These are phyloP conservation scores for Aegotheles bennettii DNA, from an alignment of 2,113 vertebrate species.

Conservation along the genomic window DNA sequence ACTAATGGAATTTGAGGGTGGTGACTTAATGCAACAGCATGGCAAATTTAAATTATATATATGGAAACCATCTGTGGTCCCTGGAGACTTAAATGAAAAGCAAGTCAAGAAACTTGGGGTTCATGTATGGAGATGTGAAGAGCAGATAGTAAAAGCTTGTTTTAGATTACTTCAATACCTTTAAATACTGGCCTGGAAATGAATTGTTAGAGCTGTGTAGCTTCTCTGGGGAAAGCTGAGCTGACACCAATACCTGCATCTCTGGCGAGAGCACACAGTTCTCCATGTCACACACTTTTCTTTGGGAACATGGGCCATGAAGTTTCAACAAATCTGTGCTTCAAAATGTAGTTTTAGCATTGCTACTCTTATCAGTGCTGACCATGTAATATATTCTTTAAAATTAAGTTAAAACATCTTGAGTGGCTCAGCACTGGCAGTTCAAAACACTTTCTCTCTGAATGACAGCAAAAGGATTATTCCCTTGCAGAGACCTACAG, in stretches of 20 bases:
- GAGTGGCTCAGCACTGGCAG: not conserved
- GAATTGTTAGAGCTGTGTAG: not conserved
- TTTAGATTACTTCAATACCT: not conserved
- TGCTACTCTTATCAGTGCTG: not conserved
- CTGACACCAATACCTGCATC: not conserved
- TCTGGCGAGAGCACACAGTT: accelerated
- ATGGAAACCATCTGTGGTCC: not conserved
- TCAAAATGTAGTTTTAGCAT: not conserved
- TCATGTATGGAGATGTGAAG: not conserved
- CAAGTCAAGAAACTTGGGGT: not conserved
- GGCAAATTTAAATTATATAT: not conserved
- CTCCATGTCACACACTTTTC: not conserved
- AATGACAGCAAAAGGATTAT: constrained; percentile 7
- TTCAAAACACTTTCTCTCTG: not conserved
- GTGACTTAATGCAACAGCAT: not conserved
- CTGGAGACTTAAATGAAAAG: not conserved
- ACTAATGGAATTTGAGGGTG: not conserved
- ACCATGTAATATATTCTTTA: not conserved
- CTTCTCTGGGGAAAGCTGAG: not conserved
- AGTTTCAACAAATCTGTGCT: not conserved
- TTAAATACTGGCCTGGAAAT: not conserved
- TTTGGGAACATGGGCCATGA: accelerated
- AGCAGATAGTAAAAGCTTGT: not conserved
- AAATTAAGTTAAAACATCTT: not conserved
- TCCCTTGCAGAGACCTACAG: not conserved